Evolutionary conservation across 2,888 invertebrate genomes (phyloP).

Genomic region (Troides oblongomaculatus): DNA sequence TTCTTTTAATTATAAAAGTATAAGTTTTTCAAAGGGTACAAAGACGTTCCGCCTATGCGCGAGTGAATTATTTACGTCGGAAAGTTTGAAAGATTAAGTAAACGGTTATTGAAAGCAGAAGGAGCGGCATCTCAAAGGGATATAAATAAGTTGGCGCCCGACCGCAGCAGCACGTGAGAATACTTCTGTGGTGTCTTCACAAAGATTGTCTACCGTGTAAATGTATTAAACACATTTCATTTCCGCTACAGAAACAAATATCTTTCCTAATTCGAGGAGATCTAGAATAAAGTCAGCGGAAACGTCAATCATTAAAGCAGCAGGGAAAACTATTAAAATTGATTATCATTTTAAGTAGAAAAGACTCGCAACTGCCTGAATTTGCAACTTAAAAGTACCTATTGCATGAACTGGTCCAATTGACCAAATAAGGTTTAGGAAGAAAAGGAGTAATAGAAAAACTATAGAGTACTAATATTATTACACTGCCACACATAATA

Average conservation of each 20-base stretch:
- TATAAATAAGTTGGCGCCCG: conserved; percentile 57
- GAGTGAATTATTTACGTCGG: conserved; percentile 36
- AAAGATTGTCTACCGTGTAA: conserved; percentile 5
- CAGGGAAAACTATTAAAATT: neutral
- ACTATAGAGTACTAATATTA: too few relatives aligned
- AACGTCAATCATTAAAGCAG: neutral
- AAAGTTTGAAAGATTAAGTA: conserved; percentile 41
- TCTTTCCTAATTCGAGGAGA: neutral
- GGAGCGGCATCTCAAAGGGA: conserved; percentile 62
- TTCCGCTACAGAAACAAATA: neutral
- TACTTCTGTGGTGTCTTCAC: conserved; percentile 1
- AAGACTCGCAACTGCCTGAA: neutral
- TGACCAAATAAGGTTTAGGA: too few relatives aligned
- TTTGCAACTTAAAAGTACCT: neutral
- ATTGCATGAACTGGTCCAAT: neutral
- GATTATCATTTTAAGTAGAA: neutral
- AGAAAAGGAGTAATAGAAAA: too few relatives aligned
- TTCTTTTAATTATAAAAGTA: neutral
- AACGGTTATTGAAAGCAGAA: conserved; percentile 52
- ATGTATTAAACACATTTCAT: neutral
- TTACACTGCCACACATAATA: too few relatives aligned
- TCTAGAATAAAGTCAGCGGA: neutral
- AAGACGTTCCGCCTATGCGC: conserved; percentile 14
- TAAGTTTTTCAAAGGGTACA: conserved; percentile 18
- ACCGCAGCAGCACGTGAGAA: conserved; percentile 40